A percentile compares a stretch with the other conserved stretches of the same genome.
These are phyloP conservation scores for Serrognathus titanus DNA, from an alignment of 2,888 invertebrate species.

Conservation along the genomic window DNA sequence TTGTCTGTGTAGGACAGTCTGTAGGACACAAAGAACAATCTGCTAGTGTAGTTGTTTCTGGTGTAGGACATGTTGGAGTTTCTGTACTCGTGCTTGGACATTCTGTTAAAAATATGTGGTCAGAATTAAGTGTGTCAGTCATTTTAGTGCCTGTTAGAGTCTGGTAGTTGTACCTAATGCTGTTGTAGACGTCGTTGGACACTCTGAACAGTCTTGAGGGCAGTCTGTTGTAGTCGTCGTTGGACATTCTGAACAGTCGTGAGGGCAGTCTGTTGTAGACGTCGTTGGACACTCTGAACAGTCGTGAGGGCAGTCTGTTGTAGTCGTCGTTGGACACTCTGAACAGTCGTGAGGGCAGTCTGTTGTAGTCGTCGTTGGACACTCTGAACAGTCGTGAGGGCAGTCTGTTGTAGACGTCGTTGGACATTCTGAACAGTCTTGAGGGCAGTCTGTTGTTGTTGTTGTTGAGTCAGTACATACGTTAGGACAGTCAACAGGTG, in stretches of 20 bases:
- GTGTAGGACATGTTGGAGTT: too few species aligned
- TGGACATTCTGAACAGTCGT: too few species aligned
- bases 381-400: constrained; percentile 1
- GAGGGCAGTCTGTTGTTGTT: background rate
- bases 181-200: background rate
- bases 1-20: constrained; percentile 5
- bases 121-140: too few species aligned
- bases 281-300: constrained; percentile 3
- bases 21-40: constrained; percentile 9
- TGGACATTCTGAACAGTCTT: constrained; percentile 2
- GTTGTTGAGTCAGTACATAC: background rate
- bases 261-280: too few species aligned
- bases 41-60: background rate
- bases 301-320: background rate
- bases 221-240: background rate
- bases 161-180: background rate
- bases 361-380: background rate
- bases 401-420: background rate
- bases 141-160: background rate
- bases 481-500: background rate
- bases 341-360: too few species aligned
- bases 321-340: too few species aligned
- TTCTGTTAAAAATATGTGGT: too few species aligned
- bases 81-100: too few species aligned
- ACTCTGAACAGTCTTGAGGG: background rate